A percentile compares a stretch with the other conserved stretches of the same genome.
Conservation (phyloP, 2,113 vertebrate species). For the Conger conger region DNA sequence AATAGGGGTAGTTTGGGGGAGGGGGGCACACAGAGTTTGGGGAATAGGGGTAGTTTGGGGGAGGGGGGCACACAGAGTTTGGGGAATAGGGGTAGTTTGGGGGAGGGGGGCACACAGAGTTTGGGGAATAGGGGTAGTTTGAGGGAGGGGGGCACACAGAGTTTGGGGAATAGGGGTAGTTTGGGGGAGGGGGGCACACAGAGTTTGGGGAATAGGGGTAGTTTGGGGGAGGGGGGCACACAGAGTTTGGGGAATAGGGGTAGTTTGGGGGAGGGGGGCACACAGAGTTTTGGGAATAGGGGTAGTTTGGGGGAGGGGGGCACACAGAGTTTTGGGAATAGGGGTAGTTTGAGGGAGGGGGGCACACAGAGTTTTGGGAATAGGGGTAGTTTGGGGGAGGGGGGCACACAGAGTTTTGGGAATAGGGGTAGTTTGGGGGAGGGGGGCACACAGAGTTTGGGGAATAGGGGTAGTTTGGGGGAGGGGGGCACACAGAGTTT, state of each 20-base stretch:
- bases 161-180: no score
- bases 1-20: not conserved
- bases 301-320: no score
- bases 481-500: no score
- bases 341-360: not conserved
- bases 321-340: no score
- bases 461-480: conserved; percentile 17
- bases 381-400: conserved; percentile 18
- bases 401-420: no score
- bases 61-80: no score
- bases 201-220: conserved; percentile 2
- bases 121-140: conserved; percentile 11
- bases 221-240: no score
- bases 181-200: not conserved
- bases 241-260: no score
- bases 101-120: not conserved
- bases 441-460: not conserved
- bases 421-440: not conserved
- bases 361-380: not conserved
- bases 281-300: not conserved
- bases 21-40: not conserved
- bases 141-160: no score
- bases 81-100: not conserved
- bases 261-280: not conserved
- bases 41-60: conserved; percentile 17